Evolutionary conservation across 2,888 invertebrate genomes (phyloP), one percentile per base, ranked within the genome.

Genomic region (Helicoverpa assulta): DNA sequence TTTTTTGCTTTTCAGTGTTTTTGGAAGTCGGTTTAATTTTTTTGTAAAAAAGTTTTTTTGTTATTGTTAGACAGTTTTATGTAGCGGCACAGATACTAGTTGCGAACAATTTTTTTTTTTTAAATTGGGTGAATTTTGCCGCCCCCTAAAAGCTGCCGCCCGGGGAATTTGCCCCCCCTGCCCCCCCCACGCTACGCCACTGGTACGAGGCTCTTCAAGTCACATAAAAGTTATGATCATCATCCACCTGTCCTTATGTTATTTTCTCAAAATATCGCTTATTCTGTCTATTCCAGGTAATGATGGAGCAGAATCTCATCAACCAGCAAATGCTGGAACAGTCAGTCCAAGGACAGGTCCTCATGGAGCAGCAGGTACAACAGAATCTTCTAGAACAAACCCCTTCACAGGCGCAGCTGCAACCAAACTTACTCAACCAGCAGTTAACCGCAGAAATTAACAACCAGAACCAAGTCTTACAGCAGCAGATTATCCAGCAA

Each of bases 401-500:
- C 60, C 78, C 74, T 7, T 87, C 91, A 7, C 94, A 93, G 74
- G 84, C 87, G 0, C 94, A 93, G 67, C 76, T 93, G 29, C 94
- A 94, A 72, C 90, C 89, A 5, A 89, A 82, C 60, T 70, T 93
- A 3, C 78, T 94, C 18, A 93, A 90, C 81, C 94, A 94, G 68
- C 94, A 95, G 70, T 76, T 94, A 1, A 87, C 91, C 5, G 91
- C 91, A n/a, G 94, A 95, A 73, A 91, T 94, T 75, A 92, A 85
- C 79, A 93, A 90, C 59, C 94, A 95, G 88, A 96, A 91, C 87
- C 96, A 95, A 80, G 96, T 92, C 29, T 88, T 96, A 64, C 96
- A 96, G 77, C 96, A 96, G 60, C 92, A 96, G 57, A 95, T 96
- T 51, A 93, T 95, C 47, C 94, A 96, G 83, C 94, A 94, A 71